Evolutionary conservation across 1,140 invertebrate species (phyloP), one percentile per base, ranked within the genome.

Genomic region (Solenopsis fugax): DNA sequence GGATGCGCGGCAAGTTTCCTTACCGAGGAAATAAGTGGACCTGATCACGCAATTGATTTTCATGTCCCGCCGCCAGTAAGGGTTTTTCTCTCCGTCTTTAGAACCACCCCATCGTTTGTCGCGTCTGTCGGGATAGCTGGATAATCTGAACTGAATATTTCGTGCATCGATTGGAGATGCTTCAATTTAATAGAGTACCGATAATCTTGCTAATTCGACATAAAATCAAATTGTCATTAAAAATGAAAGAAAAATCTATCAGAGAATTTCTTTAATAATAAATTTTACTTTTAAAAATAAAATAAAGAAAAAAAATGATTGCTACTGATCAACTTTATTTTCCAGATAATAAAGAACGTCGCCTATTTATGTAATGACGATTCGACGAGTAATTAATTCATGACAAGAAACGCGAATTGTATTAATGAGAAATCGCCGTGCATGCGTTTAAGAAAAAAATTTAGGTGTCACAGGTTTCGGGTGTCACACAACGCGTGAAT

Each of bases 11-110:
- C 50, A 71, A 82, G 67, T 73, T 82, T 82, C 80, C 54, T 82
- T 24, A 41, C 24, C 65, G 67, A 73, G 54, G 41, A 82, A 73
- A 82, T 82, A 82, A 82, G 80, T 82, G 67, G 80, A 73, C 80
- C 41, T 73, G 80, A 82, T 82, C 80, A 82, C 67, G 80, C 80
- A 82, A 82, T 82, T 82, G 80, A 82, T 82, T 82, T 82, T 73
- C 80, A 82, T 82, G 67, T 52, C 7, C 45, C 67, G 65, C 41
- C 67, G 65, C 41, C 18, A 41, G 21, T 82, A 82, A 73, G 3
- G 52, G 65, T 73, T 82, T 82, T 82, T 48, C 67, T 60, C 41
- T 48, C 41, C 64, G n/a, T 71, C 21, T 56, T 34, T 21, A 21
- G 21, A 41, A n/a, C 48, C 48, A 7, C 16, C 18, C 34, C 34